phyloP scores from a whole-genome alignment of 2,113 vertebrate species.

The Cairina moschata region DNA sequence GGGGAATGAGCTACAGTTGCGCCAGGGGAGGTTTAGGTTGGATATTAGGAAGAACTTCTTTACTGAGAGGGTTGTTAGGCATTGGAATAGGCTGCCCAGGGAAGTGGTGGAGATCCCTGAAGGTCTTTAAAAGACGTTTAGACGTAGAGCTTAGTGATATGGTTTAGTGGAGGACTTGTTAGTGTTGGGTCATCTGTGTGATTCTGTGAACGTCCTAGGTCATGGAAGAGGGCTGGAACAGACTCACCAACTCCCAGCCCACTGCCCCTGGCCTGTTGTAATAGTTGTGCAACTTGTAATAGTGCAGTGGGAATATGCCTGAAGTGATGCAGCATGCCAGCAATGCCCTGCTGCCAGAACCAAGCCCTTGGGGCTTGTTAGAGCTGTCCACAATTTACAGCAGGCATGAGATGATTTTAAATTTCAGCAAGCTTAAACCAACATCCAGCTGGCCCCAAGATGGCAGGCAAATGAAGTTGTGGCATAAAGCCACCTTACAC shows the following conservation, averaged over 20 bases:
- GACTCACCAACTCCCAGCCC: not conserved
- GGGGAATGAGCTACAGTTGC: too few relatives aligned
- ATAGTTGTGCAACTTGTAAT: not conserved
- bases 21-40: too few relatives aligned
- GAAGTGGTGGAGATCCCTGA: too few relatives aligned
- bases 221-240: not conserved
- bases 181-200: too few relatives aligned
- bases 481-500: not conserved
- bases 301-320: not conserved
- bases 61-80: too few relatives aligned
- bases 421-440: not conserved
- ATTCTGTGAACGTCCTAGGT: not conserved
- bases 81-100: too few relatives aligned
- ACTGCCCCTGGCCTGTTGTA: not conserved
- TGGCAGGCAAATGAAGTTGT: not conserved
- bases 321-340: not conserved
- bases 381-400: conserved; percentile 24
- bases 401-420: not conserved
- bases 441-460: not conserved
- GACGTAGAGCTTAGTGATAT: too few relatives aligned
- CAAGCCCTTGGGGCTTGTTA: not conserved
- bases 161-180: too few relatives aligned
- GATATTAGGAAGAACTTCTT: too few relatives aligned
- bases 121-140: too few relatives aligned
- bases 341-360: not conserved